A percentile compares a stretch with the other conserved stretches of the same genome.
Evolutionary conservation across 2,113 vertebrate genomes (phyloP).

Genomic region (Entelurus aequoreus): DNA sequence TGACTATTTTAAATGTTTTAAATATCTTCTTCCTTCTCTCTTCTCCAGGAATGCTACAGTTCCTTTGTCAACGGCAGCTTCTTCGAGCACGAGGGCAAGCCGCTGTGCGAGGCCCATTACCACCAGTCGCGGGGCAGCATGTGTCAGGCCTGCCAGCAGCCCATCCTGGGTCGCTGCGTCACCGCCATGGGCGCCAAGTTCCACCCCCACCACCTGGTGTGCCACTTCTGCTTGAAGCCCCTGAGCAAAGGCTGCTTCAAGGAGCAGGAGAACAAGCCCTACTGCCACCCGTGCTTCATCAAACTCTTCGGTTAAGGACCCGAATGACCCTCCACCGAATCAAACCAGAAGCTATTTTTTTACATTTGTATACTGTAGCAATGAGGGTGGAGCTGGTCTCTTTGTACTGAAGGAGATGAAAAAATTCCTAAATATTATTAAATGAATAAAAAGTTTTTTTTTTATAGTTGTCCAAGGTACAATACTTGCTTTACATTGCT

Average conservation of each 20-base stretch:
- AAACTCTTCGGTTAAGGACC: conserved; percentile 77
- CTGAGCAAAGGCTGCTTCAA: conserved; percentile 92
- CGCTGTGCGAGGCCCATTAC: conserved; percentile 87
- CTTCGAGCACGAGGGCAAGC: conserved; percentile 86
- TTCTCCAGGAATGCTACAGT: conserved; percentile 79
- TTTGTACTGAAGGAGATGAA: conserved; percentile 16
- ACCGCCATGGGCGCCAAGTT: conserved; percentile 89
- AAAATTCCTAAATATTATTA: conserved; percentile 12
- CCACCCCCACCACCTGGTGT: conserved; percentile 89
- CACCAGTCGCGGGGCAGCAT: conserved; percentile 83
- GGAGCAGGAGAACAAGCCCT: conserved; percentile 87
- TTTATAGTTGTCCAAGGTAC: conserved; percentile 36
- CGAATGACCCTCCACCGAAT: neutral
- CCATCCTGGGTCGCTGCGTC: conserved; percentile 87
- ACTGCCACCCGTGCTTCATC: conserved; percentile 90
- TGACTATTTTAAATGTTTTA: neutral
- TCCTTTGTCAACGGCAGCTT: conserved; percentile 88
- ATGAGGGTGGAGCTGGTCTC: conserved; percentile 53
- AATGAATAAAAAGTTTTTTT: conserved; percentile 8
- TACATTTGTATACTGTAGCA: conserved; percentile 18
- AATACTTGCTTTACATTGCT: conserved; percentile 64
- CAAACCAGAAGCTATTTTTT: conserved; percentile 22
- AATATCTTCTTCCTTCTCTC: neutral
- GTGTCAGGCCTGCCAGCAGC: conserved; percentile 86
- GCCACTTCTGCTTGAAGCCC: conserved; percentile 86